Conservation (phyloP, 92 coral and sea anemone species). For the Epizoanthus stellaris region DNA sequence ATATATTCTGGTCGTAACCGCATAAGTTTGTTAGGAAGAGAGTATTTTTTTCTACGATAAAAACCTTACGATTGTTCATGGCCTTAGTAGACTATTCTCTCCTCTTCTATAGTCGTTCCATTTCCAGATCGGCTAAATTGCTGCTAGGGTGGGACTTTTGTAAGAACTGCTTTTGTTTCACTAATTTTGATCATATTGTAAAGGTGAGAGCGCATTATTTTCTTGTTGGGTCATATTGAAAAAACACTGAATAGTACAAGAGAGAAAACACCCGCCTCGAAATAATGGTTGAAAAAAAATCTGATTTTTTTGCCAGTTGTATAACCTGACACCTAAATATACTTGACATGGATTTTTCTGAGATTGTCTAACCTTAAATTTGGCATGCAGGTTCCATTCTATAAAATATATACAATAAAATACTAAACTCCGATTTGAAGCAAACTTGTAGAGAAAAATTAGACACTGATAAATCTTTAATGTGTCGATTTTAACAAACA, state of each 20-base stretch:
- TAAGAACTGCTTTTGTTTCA: neutral
- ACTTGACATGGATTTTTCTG: neutral
- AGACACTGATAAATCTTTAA: slow-evolving; percentile 26
- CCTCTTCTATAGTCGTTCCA: neutral
- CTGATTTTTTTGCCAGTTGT: neutral
- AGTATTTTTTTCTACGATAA: neutral
- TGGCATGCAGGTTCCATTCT: neutral
- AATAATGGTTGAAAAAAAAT: neutral
- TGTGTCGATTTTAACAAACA: slow-evolving; percentile 4
- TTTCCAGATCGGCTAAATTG: neutral
- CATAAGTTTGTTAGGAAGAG: neutral
- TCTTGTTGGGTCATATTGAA: neutral
- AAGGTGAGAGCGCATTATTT: neutral
- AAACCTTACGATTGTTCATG: neutral
- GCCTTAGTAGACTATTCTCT: neutral
- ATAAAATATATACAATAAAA: neutral
- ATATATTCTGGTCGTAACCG: neutral
- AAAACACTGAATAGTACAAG: neutral
- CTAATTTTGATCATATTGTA: neutral
- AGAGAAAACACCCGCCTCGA: neutral
- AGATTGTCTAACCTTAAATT: neutral
- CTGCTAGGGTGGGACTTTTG: neutral
- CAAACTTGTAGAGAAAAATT: slow-evolving; percentile 17
- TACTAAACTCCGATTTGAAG: slow-evolving; percentile 3
- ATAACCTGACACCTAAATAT: no score